Base-by-base conservation (phyloP, 2,888 invertebrate species). In the Sisyra nigra region DNA sequence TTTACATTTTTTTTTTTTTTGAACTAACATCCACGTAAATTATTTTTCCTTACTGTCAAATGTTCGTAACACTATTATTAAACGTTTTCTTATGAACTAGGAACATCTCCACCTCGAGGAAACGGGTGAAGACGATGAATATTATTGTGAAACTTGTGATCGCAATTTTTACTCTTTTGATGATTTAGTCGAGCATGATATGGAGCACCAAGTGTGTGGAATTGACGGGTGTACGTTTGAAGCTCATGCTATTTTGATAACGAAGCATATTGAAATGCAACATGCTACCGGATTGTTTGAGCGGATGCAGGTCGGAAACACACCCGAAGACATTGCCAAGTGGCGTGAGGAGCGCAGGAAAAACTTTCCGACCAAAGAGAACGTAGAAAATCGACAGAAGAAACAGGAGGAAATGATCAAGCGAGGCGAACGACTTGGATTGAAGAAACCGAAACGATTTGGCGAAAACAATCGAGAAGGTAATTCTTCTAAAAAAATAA, bases 281-380 rank as follows among this genome's bases (percentile, higher is more conserved):
- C 92, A 93, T 61, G 69, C 72, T 5, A 76, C 80, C n/a, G 91
- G 89, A 0, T 61, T 91, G 13, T 92, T 80, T 54, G 73, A 80
- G 42, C 79, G 76, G 60, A 80, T 92, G 47, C 74, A 76, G 50
- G 76, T 79, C 50, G 55, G 82, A 5, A 74, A 79, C 47, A 79
- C 82, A 4, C 79, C 82, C 1, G 87, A 88, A 57, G 88, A 89
- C 49, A 79, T 91, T 45, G 66, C 75, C 29, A 83, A 81, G 58
- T 94, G 92, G 91, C 72, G 76, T 49, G 74, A 72, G 41, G 89
- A 92, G 53, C 68, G 94, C 40, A 82, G 76, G 57, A 80, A 69
- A 63, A 79, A 74, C 53, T 88, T 74, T 61, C 88, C 88, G 0
- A 84, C 84, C 0, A 68, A 70, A 51, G 60, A 55, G 39, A 68